Evolutionary conservation across 2,113 vertebrate genomes (phyloP).

Genomic region (Guaruba guarouba): DNA sequence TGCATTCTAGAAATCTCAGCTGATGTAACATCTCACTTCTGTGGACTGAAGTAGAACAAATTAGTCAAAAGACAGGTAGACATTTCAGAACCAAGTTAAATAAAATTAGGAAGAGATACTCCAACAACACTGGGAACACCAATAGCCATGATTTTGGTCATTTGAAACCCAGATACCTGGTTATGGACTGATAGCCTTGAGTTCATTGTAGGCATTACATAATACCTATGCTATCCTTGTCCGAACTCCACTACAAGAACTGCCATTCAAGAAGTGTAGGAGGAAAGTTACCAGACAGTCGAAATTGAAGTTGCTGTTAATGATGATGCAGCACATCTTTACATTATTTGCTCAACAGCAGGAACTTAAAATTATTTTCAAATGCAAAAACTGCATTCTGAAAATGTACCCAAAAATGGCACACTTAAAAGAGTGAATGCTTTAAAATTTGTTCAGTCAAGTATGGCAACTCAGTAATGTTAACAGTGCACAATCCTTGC

Average conservation of each 20-base stretch:
- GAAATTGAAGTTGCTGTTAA: background rate
- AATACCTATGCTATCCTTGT: background rate
- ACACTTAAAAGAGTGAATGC: background rate
- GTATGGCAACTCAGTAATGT: background rate
- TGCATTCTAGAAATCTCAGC: background rate
- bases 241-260: background rate
- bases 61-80: background rate
- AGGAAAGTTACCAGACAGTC: background rate
- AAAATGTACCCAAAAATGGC: background rate
- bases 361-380: background rate
- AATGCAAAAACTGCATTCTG: background rate
- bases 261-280: background rate
- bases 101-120: background rate
- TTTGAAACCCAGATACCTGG: background rate
- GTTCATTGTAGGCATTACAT: background rate
- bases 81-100: background rate
- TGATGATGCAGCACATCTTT: background rate
- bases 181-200: background rate
- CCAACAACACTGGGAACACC: background rate
- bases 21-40: background rate
- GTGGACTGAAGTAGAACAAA: background rate
- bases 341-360: background rate
- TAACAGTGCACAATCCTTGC: background rate
- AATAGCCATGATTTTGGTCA: background rate
- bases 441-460: background rate